Percentiles rank a stretch among this genome's conserved stretches.
phyloP scores from a whole-genome alignment of 2,113 vertebrate species.

The Helogale parvula region DNA sequence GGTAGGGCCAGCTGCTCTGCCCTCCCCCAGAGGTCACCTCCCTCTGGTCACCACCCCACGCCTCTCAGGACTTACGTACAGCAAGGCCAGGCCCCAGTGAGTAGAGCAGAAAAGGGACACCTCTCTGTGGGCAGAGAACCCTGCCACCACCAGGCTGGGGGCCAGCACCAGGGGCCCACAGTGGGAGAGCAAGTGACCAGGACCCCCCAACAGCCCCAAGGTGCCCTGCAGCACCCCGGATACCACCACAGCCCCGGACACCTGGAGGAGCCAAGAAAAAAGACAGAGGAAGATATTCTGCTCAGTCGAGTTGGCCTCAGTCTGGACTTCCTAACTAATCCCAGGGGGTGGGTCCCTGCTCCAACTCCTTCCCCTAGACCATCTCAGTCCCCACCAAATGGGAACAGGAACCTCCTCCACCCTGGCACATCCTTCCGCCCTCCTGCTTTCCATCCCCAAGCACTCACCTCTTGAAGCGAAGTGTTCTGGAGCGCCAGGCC shows the following conservation, averaged over 20 bases:
- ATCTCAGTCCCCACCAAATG: not conserved
- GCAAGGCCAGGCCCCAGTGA: conserved; percentile 88
- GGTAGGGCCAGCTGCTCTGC: not conserved
- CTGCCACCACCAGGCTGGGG: conserved; percentile 89
- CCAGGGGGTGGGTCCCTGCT: not conserved
- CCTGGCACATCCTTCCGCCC: not conserved
- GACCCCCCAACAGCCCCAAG: conserved; percentile 84
- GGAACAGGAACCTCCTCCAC: not conserved
- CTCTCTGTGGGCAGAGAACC: conserved; percentile 89
- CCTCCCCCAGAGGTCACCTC: not conserved
- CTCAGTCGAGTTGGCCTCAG: not conserved
- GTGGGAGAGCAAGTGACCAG: conserved; percentile 78
- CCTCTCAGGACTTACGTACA: conserved; percentile 83
- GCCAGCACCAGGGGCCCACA: conserved; percentile 91
- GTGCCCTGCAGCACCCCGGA: conserved; percentile 87
- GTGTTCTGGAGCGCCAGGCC: conserved; percentile 49
- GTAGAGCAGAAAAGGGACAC: conserved; percentile 89
- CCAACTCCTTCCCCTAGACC: not conserved
- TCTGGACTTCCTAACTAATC: conserved; percentile 5
- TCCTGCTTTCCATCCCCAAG: not conserved
- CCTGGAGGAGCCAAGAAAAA: conserved; percentile 69
- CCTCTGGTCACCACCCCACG: not conserved
- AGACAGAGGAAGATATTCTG: not conserved
- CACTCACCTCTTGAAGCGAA: conserved; percentile 74
- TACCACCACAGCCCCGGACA: conserved; percentile 88